phyloP scores from a whole-genome alignment of 2,888 invertebrate species.

The Cryptus viduatorius region DNA sequence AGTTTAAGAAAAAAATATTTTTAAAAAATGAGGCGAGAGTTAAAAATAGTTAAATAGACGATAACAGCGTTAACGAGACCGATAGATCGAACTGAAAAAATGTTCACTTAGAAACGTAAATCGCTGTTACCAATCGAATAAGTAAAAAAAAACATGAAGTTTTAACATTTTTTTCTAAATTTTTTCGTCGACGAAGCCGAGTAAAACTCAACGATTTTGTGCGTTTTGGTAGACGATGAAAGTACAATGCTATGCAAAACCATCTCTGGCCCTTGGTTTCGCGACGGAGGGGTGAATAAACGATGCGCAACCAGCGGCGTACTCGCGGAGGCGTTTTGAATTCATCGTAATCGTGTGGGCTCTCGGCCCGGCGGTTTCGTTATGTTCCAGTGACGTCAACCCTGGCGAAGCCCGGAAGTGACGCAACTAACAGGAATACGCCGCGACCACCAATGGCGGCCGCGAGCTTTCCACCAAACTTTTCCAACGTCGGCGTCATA shows the following conservation, averaged over 20 bases:
- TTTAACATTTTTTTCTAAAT: too few relatives aligned
- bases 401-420: constrained; percentile 75
- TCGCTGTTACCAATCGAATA: too few relatives aligned
- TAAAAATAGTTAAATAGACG: constrained; percentile 11
- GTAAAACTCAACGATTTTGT: too few relatives aligned
- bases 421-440: constrained; percentile 76
- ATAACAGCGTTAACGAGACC: not conserved
- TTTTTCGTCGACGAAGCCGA: too few relatives aligned
- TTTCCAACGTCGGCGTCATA: constrained; percentile 83
- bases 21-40: not conserved
- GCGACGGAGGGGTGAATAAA: too few relatives aligned
- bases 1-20: constrained; percentile 50
- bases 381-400: constrained; percentile 74
- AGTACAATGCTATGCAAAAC: too few relatives aligned
- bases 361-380: constrained; percentile 25
- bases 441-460: constrained; percentile 82
- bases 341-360: constrained; percentile 22
- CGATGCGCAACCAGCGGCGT: not conserved
- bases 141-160: too few relatives aligned
- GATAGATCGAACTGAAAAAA: not conserved
- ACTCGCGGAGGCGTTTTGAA: not conserved
- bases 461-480: constrained; percentile 82
- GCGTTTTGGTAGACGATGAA: too few relatives aligned
- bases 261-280: too few relatives aligned
- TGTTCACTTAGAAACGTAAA: too few relatives aligned